phyloP scores from a whole-genome alignment of 2,797 vertebrate species.

The Muraenolepis orangiensis region DNA sequence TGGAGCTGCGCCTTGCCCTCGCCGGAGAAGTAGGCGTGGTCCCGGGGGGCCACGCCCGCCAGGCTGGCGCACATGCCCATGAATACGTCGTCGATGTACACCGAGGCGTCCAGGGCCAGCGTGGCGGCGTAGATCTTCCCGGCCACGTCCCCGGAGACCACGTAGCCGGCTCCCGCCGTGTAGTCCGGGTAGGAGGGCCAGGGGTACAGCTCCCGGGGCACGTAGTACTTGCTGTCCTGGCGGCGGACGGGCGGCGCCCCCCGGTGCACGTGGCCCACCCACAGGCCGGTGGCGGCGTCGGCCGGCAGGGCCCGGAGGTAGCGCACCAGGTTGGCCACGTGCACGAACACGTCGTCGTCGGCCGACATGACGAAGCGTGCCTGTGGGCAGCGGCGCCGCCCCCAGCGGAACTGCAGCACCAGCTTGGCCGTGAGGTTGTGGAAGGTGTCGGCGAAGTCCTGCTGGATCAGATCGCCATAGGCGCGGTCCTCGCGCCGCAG shows the following conservation, averaged over 20 bases:
- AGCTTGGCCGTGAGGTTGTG: constrained; percentile 91
- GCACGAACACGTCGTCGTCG: constrained; percentile 91
- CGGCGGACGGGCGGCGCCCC: constrained; percentile 83
- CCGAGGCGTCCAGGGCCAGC: constrained; percentile 79
- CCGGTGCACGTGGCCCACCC: constrained; percentile 88
- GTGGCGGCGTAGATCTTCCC: constrained; percentile 85
- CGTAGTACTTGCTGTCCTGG: constrained; percentile 86
- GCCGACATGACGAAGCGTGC: constrained; percentile 91
- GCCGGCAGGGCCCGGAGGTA: constrained; percentile 76
- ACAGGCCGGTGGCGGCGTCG: constrained; percentile 74
- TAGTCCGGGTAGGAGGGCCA: constrained; percentile 93
- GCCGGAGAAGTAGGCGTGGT: constrained; percentile 87
- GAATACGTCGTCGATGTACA: constrained; percentile 96
- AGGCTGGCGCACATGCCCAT: constrained; percentile 94
- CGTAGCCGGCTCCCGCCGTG: constrained; percentile 87
- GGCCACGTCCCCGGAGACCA: constrained; percentile 85
- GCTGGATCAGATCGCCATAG: constrained; percentile 84
- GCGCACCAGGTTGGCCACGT: constrained; percentile 86
- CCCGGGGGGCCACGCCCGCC: constrained; percentile 81
- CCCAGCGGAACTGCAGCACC: constrained; percentile 89
- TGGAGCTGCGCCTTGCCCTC: constrained; percentile 88
- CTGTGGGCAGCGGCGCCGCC: constrained; percentile 80
- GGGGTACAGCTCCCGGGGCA: constrained; percentile 85
- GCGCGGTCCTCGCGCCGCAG: constrained; percentile 74
- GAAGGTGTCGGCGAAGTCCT: constrained; percentile 89